Base-by-base conservation (phyloP, 2,888 invertebrate genomes). In the Oligia latruncula region DNA sequence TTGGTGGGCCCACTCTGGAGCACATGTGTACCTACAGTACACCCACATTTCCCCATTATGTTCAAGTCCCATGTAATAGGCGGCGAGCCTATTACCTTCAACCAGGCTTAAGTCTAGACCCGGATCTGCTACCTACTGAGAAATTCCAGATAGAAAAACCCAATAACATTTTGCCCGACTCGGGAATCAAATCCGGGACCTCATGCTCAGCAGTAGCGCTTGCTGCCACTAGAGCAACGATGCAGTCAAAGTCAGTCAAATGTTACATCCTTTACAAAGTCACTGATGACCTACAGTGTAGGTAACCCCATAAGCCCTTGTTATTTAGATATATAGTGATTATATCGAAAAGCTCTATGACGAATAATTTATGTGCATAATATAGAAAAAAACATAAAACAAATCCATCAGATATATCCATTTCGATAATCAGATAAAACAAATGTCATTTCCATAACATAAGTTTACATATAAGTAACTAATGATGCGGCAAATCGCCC, bases 371-470 rank as follows among this genome's bases (percentile, higher is more conserved):
- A 20, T n/a, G 23, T 60, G 49, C 23, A 23, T 23, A 13, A 43
- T 43, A 35, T 23, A 66, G 17, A 62, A 58, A 74, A 52, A 20
- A 13, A 52, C 35, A 76, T 71, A 40, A 60, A 66, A 46, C 13
- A 55, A 76, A 76, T 71, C 70, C 62, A 55, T 62, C 60, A n/a
- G 17, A 43, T 40, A 46, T 60, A 23, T 43, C 43, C 40, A 62
- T 81, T 66, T 60, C 4, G 1, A 52, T 60, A 62, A 60, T 35
- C 35, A n/a, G 80, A 80, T 74, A 60, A 80, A 60, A 52, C n/a
- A 40, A 81, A 70, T 49, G 35, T 49, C 23, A 65, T 20, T 49
- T 62, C n/a, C 35, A 71, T 52, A 71, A 46, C 40, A 70, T 66
- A 52, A 15, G 62, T 75, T 71, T 55, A 67, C 15, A 52, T 52